Conservation (phyloP, 2,113 vertebrate species). For the Dasyprocta punctata region DNA sequence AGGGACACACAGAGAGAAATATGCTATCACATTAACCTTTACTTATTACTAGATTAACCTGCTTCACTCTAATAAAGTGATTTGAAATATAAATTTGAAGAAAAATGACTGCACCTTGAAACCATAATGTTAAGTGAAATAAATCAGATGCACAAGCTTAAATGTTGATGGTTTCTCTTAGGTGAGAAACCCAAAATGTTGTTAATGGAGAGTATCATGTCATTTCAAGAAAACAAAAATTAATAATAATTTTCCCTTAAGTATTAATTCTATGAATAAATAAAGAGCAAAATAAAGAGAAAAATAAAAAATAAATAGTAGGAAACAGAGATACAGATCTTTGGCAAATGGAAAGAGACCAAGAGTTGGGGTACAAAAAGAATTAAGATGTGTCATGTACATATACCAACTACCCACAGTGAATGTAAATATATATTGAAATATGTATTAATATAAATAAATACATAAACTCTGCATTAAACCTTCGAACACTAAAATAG, state of each 20-base stretch:
- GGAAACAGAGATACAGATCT: not conserved
- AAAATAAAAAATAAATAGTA: not conserved
- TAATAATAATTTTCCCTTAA: not conserved
- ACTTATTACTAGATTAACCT: not conserved
- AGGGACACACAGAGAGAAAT: not conserved
- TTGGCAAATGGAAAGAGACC: not conserved
- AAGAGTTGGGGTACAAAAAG: not conserved
- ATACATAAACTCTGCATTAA: not conserved
- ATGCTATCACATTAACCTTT: not conserved
- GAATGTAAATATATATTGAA: not conserved
- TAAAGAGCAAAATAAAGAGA: not conserved
- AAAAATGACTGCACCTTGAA: not conserved
- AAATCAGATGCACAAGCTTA: not conserved
- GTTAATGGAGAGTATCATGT: not conserved
- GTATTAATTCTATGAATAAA: not conserved
- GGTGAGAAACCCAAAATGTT: not conserved
- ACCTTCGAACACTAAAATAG: not conserved
- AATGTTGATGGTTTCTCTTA: not conserved
- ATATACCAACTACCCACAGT: not conserved
- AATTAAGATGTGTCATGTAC: not conserved
- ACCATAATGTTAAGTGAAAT: not conserved
- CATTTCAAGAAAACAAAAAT: conserved; percentile 41
- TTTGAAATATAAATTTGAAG: not conserved
- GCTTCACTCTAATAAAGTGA: not conserved
- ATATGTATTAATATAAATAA: not conserved